These are phyloP conservation scores for Columba janthina DNA, from an alignment of 2,113 vertebrate genomes.

Conservation along the genomic window DNA sequence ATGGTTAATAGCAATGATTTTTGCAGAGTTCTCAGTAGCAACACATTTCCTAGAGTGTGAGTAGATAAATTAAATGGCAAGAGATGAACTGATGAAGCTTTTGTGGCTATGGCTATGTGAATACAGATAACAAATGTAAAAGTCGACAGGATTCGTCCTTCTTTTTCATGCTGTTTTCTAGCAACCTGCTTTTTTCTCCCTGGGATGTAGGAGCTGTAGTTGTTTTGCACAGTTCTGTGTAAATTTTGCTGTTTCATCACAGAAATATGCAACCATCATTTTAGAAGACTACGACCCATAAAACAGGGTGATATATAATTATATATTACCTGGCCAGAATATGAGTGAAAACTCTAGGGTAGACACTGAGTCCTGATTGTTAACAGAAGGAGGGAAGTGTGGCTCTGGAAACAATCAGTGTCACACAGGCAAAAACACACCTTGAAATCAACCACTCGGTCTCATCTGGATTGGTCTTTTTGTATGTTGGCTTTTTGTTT, in stretches of 20 bases:
- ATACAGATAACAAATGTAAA: background rate
- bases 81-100: conserved; percentile 5
- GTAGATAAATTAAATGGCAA: conserved; percentile 8
- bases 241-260: conserved; percentile 17
- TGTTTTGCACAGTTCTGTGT: background rate
- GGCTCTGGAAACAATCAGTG: background rate
- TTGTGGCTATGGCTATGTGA: background rate
- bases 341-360: background rate
- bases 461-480: background rate
- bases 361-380: background rate
- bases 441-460: background rate
- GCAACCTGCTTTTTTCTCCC: background rate
- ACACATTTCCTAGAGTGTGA: background rate
- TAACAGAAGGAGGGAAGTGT: background rate
- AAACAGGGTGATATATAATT: background rate
- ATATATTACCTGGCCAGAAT: background rate
- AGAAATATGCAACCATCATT: background rate
- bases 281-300: background rate
- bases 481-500: background rate
- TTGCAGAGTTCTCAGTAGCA: background rate
- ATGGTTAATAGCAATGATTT: background rate
- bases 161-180: background rate
- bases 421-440: background rate
- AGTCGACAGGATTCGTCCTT: background rate
- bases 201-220: background rate